phyloP scores from a whole-genome alignment of 2,113 vertebrate genomes.

The Clarias batrachus region DNA sequence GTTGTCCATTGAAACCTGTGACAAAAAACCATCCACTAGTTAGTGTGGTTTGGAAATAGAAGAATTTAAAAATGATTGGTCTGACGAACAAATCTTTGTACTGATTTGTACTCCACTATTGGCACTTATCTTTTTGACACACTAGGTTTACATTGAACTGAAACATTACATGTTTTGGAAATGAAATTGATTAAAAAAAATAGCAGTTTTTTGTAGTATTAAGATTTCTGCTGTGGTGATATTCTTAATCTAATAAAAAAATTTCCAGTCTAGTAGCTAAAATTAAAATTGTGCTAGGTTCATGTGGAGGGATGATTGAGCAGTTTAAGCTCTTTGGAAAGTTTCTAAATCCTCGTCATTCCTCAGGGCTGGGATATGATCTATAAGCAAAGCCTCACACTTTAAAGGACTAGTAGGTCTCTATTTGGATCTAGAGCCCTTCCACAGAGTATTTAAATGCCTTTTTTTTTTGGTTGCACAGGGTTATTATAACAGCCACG shows the following conservation, averaged over 20 bases:
- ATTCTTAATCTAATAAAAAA: conserved; percentile 26
- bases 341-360: neutral
- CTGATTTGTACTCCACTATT: conserved; percentile 42
- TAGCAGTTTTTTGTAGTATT: conserved; percentile 49
- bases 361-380: conserved; percentile 30
- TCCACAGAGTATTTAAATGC: neutral
- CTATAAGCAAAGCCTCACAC: conserved; percentile 1
- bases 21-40: conserved; percentile 11
- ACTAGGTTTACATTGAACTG: conserved; percentile 41
- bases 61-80: neutral
- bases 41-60: conserved; percentile 7
- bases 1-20: conserved; percentile 22
- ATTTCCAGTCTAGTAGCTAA: neutral
- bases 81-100: conserved; percentile 33
- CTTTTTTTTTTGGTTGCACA: conserved; percentile 18
- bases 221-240: conserved; percentile 14
- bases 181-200: conserved; percentile 46
- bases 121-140: conserved; percentile 39
- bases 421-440: neutral
- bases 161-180: conserved; percentile 46
- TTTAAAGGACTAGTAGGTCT: conserved; percentile 1
- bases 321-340: neutral
- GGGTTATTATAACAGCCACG: conserved; percentile 23
- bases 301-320: neutral
- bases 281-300: conserved; percentile 27